phyloP scores from a whole-genome alignment of 2,113 vertebrate species.

The Ailuropoda melanoleuca region DNA sequence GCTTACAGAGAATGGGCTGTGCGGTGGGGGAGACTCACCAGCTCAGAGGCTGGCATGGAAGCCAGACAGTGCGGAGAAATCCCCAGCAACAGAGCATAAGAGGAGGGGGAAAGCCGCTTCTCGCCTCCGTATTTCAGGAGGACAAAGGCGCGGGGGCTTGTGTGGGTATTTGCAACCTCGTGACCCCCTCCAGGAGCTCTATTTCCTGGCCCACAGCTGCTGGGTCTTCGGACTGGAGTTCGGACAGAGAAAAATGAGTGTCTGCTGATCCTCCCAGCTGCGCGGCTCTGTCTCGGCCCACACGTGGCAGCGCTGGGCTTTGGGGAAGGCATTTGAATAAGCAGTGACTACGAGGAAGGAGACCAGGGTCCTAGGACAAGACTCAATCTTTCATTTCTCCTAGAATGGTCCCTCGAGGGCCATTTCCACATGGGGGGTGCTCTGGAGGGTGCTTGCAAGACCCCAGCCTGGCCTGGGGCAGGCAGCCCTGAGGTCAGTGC shows the following conservation, averaged over 20 bases:
- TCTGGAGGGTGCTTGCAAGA: not conserved
- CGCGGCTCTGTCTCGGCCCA: rapidly evolving
- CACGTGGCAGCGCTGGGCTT: rapidly evolving
- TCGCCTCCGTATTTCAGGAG: not conserved
- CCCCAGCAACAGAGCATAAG: rapidly evolving
- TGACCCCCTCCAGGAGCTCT: not conserved
- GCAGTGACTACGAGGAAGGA: not conserved
- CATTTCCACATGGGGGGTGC: rapidly evolving
- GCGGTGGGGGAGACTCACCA: rapidly evolving
- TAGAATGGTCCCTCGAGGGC: rapidly evolving
- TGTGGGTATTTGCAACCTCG: not conserved
- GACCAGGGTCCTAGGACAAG: rapidly evolving
- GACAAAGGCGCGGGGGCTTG: not conserved
- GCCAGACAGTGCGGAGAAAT: rapidly evolving
- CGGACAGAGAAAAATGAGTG: rapidly evolving
- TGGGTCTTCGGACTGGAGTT: not conserved
- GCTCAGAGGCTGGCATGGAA: rapidly evolving
- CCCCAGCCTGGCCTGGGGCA: not conserved
- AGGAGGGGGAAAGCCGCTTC: not conserved
- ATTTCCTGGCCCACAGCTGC: rapidly evolving
- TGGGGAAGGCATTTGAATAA: not conserved
- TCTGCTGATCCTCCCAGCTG: rapidly evolving
- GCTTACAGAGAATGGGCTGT: not conserved
- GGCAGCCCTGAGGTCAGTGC: not conserved
- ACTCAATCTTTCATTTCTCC: not conserved